phyloP scores from a whole-genome alignment of 1,140 invertebrate species.

The Onthophagus taurus region DNA sequence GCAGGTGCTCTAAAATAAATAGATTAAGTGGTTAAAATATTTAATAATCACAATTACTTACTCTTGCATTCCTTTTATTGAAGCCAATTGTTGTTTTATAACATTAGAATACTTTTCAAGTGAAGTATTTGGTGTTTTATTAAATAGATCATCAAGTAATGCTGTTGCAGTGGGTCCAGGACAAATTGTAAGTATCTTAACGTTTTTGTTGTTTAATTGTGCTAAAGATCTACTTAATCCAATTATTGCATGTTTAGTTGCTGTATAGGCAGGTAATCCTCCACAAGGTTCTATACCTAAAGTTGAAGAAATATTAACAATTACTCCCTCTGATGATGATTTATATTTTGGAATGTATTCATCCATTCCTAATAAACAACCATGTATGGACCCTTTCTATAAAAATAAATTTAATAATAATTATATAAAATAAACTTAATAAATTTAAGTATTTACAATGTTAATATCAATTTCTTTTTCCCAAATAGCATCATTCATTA shows the following conservation, averaged over 20 bases:
- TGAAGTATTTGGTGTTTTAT: not conserved
- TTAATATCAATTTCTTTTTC: constrained; percentile 41
- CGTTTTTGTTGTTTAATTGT: constrained; percentile 25
- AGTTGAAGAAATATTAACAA: constrained; percentile 24
- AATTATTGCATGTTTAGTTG: constrained; percentile 24
- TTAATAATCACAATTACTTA: not conserved
- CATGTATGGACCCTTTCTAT: constrained; percentile 25
- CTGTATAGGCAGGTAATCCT: constrained; percentile 20
- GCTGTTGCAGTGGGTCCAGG: constrained; percentile 30
- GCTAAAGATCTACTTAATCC: constrained; percentile 22
- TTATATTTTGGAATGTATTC: constrained; percentile 27
- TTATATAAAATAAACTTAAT: not conserved
- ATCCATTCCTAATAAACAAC: constrained; percentile 24
- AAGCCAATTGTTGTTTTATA: not conserved
- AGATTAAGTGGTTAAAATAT: not conserved
- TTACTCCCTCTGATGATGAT: constrained; percentile 20
- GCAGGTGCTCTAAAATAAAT: constrained; percentile 15
- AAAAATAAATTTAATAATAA: constrained; percentile 11
- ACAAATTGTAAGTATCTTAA: constrained; percentile 31
- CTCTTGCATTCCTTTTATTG: not conserved
- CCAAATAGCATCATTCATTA: constrained; percentile 42
- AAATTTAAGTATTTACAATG: constrained; percentile 35
- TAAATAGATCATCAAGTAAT: constrained; percentile 2
- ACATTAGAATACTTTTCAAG: not conserved
- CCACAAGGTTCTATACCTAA: constrained; percentile 12